Evolutionary conservation across 1,140 invertebrate species (phyloP).

Genomic region (Bradysia coprophila): DNA sequence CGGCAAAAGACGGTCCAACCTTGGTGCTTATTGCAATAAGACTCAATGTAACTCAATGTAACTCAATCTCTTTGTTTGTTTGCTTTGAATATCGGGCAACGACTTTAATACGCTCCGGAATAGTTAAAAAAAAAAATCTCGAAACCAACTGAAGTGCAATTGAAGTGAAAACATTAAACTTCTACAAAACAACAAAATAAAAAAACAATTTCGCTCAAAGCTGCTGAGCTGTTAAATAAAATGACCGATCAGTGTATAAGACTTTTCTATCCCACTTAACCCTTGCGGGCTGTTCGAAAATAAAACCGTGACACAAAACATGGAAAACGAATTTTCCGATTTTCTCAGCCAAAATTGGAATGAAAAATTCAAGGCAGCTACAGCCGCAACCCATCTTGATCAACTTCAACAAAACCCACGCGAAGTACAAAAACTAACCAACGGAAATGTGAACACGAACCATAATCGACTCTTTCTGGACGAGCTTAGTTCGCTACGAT

Average conservation of each 20-base stretch:
- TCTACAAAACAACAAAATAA: background rate
- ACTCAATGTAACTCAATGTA: too few species aligned
- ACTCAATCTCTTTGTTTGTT: too few species aligned
- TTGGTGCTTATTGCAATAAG: too few species aligned
- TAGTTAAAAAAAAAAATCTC: too few species aligned
- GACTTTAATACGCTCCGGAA: too few species aligned
- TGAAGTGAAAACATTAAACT: background rate
- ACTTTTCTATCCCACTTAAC: background rate
- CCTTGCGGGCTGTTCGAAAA: too few species aligned
- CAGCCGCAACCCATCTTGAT: background rate
- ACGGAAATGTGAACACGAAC: background rate
- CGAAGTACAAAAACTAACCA: background rate
- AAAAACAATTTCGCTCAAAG: background rate
- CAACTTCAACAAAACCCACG: constrained; percentile 1
- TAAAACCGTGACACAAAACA: too few species aligned
- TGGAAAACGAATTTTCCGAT: constrained; percentile 5
- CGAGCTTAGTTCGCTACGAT: background rate
- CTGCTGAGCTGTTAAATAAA: background rate
- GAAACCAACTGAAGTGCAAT: background rate
- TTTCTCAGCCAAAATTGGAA: constrained; percentile 5
- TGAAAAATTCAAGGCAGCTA: background rate
- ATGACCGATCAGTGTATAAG: background rate
- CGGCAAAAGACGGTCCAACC: too few species aligned
- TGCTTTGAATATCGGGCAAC: too few species aligned
- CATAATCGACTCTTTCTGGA: background rate